These are phyloP conservation scores for Limosa lapponica DNA, from an alignment of 2,797 vertebrate genomes.

Conservation along the genomic window DNA sequence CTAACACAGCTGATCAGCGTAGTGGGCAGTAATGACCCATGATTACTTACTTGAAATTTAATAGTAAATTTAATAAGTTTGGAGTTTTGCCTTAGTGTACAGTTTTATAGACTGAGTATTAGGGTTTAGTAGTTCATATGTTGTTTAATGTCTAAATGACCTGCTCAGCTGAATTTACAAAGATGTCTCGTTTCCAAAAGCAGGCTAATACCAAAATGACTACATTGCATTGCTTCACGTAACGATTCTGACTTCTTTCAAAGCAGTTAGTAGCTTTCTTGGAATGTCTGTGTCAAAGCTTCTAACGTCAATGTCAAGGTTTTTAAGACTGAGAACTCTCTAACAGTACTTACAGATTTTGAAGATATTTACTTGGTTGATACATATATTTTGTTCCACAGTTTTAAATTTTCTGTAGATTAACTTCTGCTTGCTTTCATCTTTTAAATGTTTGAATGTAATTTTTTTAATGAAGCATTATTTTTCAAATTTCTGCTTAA, in stretches of 20 bases:
- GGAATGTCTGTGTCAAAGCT: background rate
- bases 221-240: background rate
- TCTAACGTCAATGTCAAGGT: background rate
- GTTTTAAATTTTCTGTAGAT: background rate
- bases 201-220: background rate
- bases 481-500: background rate
- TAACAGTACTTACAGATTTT: background rate
- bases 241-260: background rate
- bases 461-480: background rate
- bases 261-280: background rate
- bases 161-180: background rate
- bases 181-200: background rate
- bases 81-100: slow-evolving; percentile 72
- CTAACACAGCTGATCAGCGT: slow-evolving; percentile 83
- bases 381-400: background rate
- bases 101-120: slow-evolving; percentile 73
- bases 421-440: background rate
- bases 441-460: background rate
- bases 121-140: slow-evolving; percentile 36
- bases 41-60: slow-evolving; percentile 87
- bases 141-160: background rate
- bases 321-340: background rate
- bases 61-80: slow-evolving; percentile 85
- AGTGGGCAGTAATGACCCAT: slow-evolving; percentile 87
- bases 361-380: background rate